These are phyloP conservation scores for Peromyscus maniculatus DNA, from an alignment of 2,113 vertebrate genomes.

Conservation along the genomic window DNA sequence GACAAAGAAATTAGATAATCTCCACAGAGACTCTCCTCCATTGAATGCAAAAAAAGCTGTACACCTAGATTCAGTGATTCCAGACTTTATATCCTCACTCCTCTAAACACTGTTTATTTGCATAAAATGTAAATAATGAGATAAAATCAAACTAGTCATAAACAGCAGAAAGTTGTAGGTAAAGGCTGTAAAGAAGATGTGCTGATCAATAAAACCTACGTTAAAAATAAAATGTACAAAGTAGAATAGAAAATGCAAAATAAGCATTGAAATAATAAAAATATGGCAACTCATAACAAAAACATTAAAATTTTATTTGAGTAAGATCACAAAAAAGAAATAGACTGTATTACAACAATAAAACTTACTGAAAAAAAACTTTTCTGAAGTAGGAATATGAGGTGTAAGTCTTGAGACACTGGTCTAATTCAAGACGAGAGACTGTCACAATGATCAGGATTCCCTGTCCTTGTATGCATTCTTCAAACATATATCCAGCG, in stretches of 20 bases:
- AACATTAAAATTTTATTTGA: slow-evolving; percentile 55
- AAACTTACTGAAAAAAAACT: slow-evolving; percentile 17
- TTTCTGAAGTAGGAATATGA: neutral
- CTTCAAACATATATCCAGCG: neutral
- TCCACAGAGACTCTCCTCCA: neutral
- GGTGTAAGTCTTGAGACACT: neutral
- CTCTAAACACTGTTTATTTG: neutral
- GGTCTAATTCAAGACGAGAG: neutral
- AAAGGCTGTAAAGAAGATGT: neutral
- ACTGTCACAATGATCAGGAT: too few relatives aligned
- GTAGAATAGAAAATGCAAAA: slow-evolving; percentile 34
- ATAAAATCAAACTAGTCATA: slow-evolving; percentile 22
- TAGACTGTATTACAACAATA: neutral
- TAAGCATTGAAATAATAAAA: slow-evolving; percentile 42
- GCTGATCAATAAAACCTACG: neutral
- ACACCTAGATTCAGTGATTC: neutral
- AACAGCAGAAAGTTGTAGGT: neutral
- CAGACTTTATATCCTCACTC: neutral
- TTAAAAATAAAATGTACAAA: slow-evolving; percentile 20
- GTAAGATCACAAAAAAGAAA: slow-evolving; percentile 8
- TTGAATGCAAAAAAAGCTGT: neutral
- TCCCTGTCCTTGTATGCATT: neutral
- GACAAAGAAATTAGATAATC: neutral
- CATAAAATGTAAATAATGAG: neutral
- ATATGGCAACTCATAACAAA: neutral